phyloP scores from a whole-genome alignment of 2,797 vertebrate species.

The Etheostoma nigrum region DNA sequence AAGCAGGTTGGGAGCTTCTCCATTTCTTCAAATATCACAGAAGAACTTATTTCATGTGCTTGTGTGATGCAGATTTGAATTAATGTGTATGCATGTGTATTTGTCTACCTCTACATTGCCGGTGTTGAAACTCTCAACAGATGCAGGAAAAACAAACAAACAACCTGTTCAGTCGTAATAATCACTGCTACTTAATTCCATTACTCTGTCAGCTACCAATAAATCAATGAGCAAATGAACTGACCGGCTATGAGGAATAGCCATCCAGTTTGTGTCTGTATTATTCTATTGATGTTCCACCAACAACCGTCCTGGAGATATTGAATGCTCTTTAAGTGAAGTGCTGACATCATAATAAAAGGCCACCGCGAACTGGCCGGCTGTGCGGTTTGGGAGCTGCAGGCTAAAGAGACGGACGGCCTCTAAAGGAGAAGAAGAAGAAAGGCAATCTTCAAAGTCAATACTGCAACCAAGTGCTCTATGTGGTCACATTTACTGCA shows the following conservation, averaged over 20 bases:
- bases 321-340: constrained; percentile 85
- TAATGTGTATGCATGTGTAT: not conserved
- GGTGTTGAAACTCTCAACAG: constrained; percentile 52
- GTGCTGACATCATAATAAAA: constrained; percentile 89
- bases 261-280: constrained; percentile 68
- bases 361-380: constrained; percentile 69
- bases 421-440: constrained; percentile 71
- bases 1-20: constrained; percentile 13
- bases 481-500: constrained; percentile 71
- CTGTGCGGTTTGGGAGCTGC: constrained; percentile 72
- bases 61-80: not conserved
- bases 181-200: constrained; percentile 82
- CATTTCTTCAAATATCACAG: constrained; percentile 25
- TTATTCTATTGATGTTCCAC: constrained; percentile 84
- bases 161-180: constrained; percentile 81
- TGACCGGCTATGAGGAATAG: constrained; percentile 78
- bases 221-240: constrained; percentile 87
- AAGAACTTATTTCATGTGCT: not conserved
- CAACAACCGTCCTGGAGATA: constrained; percentile 78
- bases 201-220: constrained; percentile 82
- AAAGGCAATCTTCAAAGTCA: constrained; percentile 80
- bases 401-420: constrained; percentile 70
- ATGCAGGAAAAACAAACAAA: constrained; percentile 68
- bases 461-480: constrained; percentile 72
- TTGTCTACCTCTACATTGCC: constrained; percentile 12